phyloP scores from a whole-genome alignment of 1,140 invertebrate species.

The Agraylea sexmaculata region DNA sequence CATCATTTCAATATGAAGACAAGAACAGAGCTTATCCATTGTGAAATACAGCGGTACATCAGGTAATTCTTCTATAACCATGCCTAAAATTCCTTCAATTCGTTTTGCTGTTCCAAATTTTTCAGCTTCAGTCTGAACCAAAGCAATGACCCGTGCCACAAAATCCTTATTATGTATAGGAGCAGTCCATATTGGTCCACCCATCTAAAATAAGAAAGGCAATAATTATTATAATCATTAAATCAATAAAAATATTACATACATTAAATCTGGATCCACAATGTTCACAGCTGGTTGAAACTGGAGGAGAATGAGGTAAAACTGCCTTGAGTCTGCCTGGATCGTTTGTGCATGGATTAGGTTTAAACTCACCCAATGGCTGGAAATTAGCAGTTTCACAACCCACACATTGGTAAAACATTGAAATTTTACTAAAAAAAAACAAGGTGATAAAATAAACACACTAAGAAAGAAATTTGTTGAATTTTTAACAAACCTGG shows the following conservation, averaged over 20 bases:
- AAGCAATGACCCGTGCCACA: constrained; percentile 43
- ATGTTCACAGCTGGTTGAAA: constrained; percentile 56
- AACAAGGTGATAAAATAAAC: constrained; percentile 4
- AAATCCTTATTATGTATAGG: constrained; percentile 74
- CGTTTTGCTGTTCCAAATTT: constrained; percentile 58
- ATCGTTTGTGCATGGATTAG: constrained; percentile 42
- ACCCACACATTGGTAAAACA: constrained; percentile 80
- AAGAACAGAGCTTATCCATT: constrained; percentile 48
- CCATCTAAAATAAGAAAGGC: constrained; percentile 46
- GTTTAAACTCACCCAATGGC: constrained; percentile 55
- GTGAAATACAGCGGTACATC: constrained; percentile 84
- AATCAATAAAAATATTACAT: too few species aligned
- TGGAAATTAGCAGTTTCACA: constrained; percentile 72
- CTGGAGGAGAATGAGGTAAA: constrained; percentile 54
- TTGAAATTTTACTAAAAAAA: constrained; percentile 61
- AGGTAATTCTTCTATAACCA: constrained; percentile 66
- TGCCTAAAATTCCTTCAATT: constrained; percentile 58
- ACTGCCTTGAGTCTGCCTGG: constrained; percentile 48
- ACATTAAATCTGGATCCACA: constrained; percentile 65
- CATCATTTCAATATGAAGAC: constrained; percentile 53
- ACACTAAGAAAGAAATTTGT: background rate
- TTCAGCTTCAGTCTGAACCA: constrained; percentile 29
- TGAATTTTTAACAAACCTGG: constrained; percentile 42
- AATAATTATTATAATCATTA: constrained; percentile 9
- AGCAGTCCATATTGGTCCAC: constrained; percentile 89